These are phyloP conservation scores for Pogonocichla stellata DNA, from an alignment of 2,113 vertebrate genomes.

Conservation along the genomic window DNA sequence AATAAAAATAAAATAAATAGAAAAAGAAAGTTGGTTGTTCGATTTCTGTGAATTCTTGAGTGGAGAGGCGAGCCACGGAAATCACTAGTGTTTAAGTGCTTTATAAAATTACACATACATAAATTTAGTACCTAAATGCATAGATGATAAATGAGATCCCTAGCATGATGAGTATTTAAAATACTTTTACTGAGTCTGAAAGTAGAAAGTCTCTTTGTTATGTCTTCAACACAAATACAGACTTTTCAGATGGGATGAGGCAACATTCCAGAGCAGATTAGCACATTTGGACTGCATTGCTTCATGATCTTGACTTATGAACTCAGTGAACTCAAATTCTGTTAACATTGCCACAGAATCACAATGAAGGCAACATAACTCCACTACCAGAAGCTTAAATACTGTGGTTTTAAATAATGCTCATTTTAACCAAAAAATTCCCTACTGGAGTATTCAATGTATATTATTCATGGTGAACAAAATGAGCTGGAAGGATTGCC, in stretches of 20 bases:
- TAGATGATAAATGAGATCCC: background rate
- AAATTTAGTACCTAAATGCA: background rate
- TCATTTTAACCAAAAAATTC: background rate
- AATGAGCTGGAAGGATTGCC: background rate
- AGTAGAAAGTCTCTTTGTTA: conserved; percentile 10
- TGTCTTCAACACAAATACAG: conserved; percentile 20
- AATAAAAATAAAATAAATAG: background rate
- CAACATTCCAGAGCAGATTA: conserved; percentile 46
- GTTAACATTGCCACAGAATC: background rate
- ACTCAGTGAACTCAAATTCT: conserved; percentile 22
- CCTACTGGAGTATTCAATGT: background rate
- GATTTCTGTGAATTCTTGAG: background rate
- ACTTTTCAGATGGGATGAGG: conserved; percentile 13
- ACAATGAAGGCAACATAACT: background rate
- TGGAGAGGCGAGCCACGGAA: background rate
- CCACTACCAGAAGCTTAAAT: background rate
- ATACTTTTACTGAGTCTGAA: background rate
- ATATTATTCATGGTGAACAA: background rate
- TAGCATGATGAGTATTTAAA: background rate
- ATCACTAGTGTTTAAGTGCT: background rate
- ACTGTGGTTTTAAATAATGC: background rate
- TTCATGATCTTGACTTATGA: conserved; percentile 43
- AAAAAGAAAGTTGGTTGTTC: background rate
- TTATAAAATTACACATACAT: background rate
- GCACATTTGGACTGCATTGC: conserved; percentile 1